phyloP scores from a whole-genome alignment of 2,797 vertebrate genomes.

The Myripristis jacobus region DNA sequence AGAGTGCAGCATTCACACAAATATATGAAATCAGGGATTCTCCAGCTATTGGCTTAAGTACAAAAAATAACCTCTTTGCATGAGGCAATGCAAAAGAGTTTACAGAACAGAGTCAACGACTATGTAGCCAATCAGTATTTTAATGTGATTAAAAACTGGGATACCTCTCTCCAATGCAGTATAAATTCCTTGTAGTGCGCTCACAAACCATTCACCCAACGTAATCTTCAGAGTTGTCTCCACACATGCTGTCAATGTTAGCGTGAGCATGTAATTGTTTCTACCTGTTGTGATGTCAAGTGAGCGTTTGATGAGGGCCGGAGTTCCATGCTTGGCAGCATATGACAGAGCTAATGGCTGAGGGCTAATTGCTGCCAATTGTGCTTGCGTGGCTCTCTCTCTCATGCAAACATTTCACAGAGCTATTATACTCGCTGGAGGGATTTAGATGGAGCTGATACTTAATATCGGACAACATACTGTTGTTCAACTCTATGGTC shows the following conservation, averaged over 20 bases:
- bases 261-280: conserved; percentile 76
- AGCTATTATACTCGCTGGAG: conserved; percentile 46
- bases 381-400: conserved; percentile 70
- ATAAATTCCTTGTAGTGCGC: background rate
- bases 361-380: conserved; percentile 73
- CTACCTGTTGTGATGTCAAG: conserved; percentile 73
- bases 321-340: conserved; percentile 76
- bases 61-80: conserved; percentile 11
- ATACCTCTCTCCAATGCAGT: background rate
- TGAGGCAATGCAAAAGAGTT: conserved; percentile 4
- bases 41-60: background rate
- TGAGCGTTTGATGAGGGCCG: conserved; percentile 71
- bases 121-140: background rate
- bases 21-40: conserved; percentile 5
- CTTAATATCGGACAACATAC: conserved; percentile 53
- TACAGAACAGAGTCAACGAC: background rate
- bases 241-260: conserved; percentile 47
- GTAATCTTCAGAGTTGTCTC: too few relatives aligned
- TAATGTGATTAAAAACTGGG: background rate
- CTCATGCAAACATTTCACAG: conserved; percentile 66
- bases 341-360: conserved; percentile 74
- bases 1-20: conserved; percentile 33
- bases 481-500: conserved; percentile 29
- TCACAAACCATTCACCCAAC: background rate
- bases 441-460: conserved; percentile 67